phyloP scores from a whole-genome alignment of 2,888 invertebrate genomes.

The Drosophila anomalata region DNA sequence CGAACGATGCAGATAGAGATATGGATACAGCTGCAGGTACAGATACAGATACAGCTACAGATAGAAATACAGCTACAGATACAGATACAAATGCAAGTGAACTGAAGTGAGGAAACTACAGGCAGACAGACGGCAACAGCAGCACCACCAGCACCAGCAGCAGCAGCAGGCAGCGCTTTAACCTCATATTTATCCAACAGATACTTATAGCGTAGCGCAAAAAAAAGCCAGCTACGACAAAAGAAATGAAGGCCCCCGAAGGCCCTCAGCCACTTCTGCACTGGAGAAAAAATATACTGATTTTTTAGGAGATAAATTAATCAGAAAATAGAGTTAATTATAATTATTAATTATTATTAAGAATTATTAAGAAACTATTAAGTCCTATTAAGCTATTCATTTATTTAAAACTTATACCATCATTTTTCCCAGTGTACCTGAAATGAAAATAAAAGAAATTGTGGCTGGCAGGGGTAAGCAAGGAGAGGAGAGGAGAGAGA shows the following conservation, averaged over 20 bases:
- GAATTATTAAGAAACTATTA: no score
- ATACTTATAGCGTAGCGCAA: conserved; percentile 73
- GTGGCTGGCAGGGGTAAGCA: background rate
- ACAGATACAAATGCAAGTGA: conserved; percentile 61
- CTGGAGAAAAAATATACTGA: conserved; percentile 25
- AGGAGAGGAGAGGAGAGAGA: conserved; percentile 16
- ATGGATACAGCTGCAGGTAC: conserved; percentile 53
- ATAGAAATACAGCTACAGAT: conserved; percentile 35
- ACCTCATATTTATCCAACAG: conserved; percentile 83
- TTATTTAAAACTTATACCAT: no score
- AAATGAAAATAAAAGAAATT: conserved; percentile 54
- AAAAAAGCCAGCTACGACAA: conserved; percentile 64
- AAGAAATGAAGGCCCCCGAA: conserved; percentile 66
- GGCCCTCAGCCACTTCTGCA: conserved; percentile 43
- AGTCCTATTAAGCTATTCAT: no score
- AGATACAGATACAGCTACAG: conserved; percentile 50
- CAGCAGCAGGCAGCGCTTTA: conserved; percentile 81
- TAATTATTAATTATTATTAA: no score
- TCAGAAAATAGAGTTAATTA: background rate
- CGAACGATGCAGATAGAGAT: conserved; percentile 40
- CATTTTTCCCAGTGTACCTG: conserved; percentile 12
- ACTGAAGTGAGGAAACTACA: conserved; percentile 46
- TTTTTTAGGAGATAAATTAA: background rate
- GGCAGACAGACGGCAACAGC: conserved; percentile 36
- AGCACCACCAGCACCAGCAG: conserved; percentile 33